These are phyloP conservation scores for Mythimna pallens DNA, from an alignment of 2,888 invertebrate species.

Conservation along the genomic window DNA sequence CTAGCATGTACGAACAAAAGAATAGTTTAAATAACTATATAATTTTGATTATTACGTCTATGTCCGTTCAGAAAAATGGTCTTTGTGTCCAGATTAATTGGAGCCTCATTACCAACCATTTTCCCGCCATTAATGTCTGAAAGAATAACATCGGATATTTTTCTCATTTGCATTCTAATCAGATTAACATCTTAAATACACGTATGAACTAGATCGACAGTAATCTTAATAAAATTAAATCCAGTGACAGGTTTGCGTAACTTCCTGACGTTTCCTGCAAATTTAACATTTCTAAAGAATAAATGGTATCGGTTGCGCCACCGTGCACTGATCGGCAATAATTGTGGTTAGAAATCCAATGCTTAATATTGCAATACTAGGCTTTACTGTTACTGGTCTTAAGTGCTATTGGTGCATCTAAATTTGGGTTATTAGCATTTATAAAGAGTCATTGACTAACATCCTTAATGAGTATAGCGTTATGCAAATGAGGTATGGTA, in stretches of 20 bases:
- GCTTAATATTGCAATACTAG: slow-evolving; percentile 59
- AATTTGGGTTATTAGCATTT: slow-evolving; percentile 41
- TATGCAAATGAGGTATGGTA: slow-evolving; percentile 29
- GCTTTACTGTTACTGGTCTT: slow-evolving; percentile 28
- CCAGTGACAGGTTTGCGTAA: slow-evolving; percentile 52
- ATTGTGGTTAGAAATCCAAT: slow-evolving; percentile 71
- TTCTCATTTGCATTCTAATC: slow-evolving; percentile 3
- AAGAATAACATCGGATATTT: not conserved
- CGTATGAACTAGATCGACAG: not conserved
- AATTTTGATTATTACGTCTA: slow-evolving; percentile 32
- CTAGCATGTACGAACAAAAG: slow-evolving; percentile 48
- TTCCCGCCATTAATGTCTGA: not conserved
- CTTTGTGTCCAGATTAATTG: slow-evolving; percentile 39
- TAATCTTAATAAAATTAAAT: slow-evolving; percentile 22
- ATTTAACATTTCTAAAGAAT: slow-evolving; percentile 59
- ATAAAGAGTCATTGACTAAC: slow-evolving; percentile 19
- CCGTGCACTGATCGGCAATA: slow-evolving; percentile 38
- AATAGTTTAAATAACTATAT: slow-evolving; percentile 43
- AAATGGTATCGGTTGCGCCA: slow-evolving; percentile 50
- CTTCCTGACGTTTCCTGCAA: slow-evolving; percentile 51
- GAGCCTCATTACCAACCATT: slow-evolving; percentile 4
- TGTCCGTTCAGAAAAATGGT: slow-evolving; percentile 26
- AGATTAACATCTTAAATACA: slow-evolving; percentile 26
- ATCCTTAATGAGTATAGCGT: slow-evolving; percentile 13
- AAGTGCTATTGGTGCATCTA: slow-evolving; percentile 26